These are phyloP conservation scores for Pristis pectinata DNA, from an alignment of 2,797 vertebrate genomes.

Conservation along the genomic window DNA sequence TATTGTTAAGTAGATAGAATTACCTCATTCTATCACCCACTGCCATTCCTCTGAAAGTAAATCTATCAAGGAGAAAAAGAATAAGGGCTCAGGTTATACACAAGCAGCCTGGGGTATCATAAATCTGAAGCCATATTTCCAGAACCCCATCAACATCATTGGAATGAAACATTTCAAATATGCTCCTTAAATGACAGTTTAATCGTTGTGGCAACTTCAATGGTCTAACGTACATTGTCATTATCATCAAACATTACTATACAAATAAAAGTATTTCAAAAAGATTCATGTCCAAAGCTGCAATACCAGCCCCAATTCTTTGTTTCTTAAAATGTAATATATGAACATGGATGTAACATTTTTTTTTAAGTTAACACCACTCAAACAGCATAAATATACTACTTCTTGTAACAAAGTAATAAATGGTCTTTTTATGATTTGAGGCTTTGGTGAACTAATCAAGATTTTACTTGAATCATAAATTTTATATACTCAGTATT, in stretches of 20 bases:
- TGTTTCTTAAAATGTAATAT: neutral
- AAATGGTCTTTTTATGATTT: neutral
- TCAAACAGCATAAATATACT: neutral
- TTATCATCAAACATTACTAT: neutral
- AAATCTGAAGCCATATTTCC: neutral
- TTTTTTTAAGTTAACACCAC: too few species aligned
- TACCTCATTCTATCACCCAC: constrained; percentile 99
- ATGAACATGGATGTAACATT: neutral
- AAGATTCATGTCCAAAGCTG: neutral
- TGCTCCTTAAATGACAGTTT: neutral
- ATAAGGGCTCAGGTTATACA: constrained; percentile 36
- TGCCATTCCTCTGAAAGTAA: constrained; percentile 94
- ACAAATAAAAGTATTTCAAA: neutral
- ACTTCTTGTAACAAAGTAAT: neutral
- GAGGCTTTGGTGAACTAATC: neutral
- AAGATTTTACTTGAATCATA: neutral
- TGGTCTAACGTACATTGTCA: neutral
- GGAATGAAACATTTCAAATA: constrained; percentile 24
- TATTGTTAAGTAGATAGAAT: constrained; percentile 49
- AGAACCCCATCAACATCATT: constrained; percentile 8
- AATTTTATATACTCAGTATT: neutral
- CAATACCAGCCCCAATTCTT: neutral
- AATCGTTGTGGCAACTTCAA: neutral
- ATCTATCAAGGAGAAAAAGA: constrained; percentile 72
- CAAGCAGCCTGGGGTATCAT: constrained; percentile 25